Percentiles rank a stretch among this genome's conserved stretches.
These are phyloP conservation scores for Neoaliturus tenellus DNA, from an alignment of 2,888 invertebrate species.

Conservation along the genomic window DNA sequence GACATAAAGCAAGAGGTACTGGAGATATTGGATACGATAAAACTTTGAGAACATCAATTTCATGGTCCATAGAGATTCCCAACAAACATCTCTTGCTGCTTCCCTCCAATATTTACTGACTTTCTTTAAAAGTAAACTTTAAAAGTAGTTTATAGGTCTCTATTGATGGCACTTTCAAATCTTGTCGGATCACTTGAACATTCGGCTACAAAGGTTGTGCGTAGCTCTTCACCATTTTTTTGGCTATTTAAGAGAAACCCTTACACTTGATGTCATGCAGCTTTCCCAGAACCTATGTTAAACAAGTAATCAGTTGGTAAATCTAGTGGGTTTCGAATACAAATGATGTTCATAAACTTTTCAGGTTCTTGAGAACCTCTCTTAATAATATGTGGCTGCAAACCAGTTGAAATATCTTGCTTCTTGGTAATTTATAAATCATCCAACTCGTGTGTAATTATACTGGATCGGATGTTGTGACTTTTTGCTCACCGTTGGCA, in stretches of 20 bases:
- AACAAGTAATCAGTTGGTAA: conserved; percentile 65
- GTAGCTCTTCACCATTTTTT: not conserved
- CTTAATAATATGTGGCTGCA: not conserved
- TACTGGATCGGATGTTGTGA: conserved; percentile 64
- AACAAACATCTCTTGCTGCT: not conserved
- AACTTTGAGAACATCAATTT: not conserved
- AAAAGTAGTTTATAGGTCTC: not conserved
- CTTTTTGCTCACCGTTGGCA: conserved; percentile 67
- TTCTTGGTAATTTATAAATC: conserved; percentile 59
- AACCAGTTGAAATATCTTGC: conserved; percentile 2
- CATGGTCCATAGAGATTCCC: not conserved
- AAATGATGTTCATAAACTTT: conserved; percentile 61
- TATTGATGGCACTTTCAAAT: conserved; percentile 6
- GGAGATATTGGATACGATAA: not conserved
- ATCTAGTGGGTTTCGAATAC: conserved; percentile 61
- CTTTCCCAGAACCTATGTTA: conserved; percentile 69
- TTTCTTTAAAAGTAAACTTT: not conserved
- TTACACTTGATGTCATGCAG: conserved; percentile 67
- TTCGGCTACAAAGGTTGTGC: not conserved
- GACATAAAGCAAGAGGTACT: not conserved
- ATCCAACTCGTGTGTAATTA: conserved; percentile 65
- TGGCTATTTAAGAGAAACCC: conserved; percentile 68
- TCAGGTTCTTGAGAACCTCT: not conserved
- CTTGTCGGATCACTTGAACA: not conserved
- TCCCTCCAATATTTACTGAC: not conserved